phyloP scores from a whole-genome alignment of 2,888 invertebrate species.

The Leptura quadrifasciata region DNA sequence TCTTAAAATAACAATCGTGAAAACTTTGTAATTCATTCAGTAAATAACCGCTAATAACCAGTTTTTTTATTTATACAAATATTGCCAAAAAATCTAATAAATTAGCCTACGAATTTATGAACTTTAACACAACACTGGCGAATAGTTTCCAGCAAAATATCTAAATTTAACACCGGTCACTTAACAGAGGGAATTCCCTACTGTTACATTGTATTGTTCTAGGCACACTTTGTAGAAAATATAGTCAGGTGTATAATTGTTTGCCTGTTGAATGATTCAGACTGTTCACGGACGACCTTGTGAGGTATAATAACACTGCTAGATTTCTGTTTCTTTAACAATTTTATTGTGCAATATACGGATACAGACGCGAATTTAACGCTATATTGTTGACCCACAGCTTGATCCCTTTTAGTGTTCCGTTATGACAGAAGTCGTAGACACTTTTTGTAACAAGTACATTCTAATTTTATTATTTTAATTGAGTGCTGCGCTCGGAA shows the following conservation, averaged over 20 bases:
- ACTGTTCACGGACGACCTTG: slow-evolving; percentile 41
- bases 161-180: background rate
- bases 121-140: background rate
- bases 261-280: slow-evolving; percentile 31
- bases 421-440: slow-evolving; percentile 32
- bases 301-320: slow-evolving; percentile 42
- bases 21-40: background rate
- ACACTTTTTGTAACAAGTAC: slow-evolving; percentile 4
- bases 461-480: slow-evolving; percentile 23
- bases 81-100: background rate
- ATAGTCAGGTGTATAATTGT: slow-evolving; percentile 53
- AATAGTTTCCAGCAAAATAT: background rate
- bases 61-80: slow-evolving; percentile 2
- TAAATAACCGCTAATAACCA: slow-evolving; percentile 8
- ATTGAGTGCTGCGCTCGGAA: slow-evolving; percentile 1
- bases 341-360: slow-evolving; percentile 45
- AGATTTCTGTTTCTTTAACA: slow-evolving; percentile 38
- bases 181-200: slow-evolving; percentile 51
- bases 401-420: slow-evolving; percentile 20
- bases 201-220: slow-evolving; percentile 19
- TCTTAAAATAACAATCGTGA: background rate
- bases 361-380: slow-evolving; percentile 32
- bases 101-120: background rate
- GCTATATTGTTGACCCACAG: slow-evolving; percentile 38
- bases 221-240: slow-evolving; percentile 43